A percentile compares a stretch with the other conserved stretches of the same genome.
Evolutionary conservation across 2,113 vertebrate species (phyloP).

Genomic region (Tachysurus fulvidraco): DNA sequence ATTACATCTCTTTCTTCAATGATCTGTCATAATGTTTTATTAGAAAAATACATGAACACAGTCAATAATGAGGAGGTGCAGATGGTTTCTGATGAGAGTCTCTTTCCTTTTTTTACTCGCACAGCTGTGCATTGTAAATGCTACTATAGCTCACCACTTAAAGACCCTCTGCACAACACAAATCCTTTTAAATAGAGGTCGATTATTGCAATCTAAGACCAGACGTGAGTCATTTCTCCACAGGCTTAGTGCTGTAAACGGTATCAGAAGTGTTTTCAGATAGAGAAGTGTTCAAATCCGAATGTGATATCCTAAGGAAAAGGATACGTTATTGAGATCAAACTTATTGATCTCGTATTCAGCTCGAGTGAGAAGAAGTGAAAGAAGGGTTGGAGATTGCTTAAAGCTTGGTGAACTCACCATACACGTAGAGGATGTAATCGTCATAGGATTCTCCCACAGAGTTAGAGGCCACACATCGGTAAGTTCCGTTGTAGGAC

Average conservation of each 20-base stretch:
- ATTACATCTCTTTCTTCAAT: conserved; percentile 15
- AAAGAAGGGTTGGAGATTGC: conserved; percentile 2
- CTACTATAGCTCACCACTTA: conserved; percentile 44
- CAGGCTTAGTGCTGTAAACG: conserved; percentile 59
- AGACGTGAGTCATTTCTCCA: conserved; percentile 63
- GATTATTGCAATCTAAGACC: conserved; percentile 47
- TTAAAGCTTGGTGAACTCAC: conserved; percentile 72
- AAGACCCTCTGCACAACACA: conserved; percentile 38
- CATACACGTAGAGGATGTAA: conserved; percentile 96
- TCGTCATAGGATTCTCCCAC: conserved; percentile 92
- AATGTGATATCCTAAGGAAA: conserved; percentile 60
- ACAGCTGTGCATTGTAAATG: conserved; percentile 44
- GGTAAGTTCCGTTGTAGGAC: conserved; percentile 97
- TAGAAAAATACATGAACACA: conserved; percentile 25
- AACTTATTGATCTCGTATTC: conserved; percentile 60
- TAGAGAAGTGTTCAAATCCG: conserved; percentile 66
- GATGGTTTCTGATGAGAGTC: conserved; percentile 22
- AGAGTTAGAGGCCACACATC: conserved; percentile 89
- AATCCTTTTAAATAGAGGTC: conserved; percentile 47
- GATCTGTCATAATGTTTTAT: conserved; percentile 24
- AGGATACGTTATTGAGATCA: conserved; percentile 64
- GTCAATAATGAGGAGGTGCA: conserved; percentile 33
- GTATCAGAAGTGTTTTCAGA: conserved; percentile 58
- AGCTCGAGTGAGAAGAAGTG: conserved; percentile 32
- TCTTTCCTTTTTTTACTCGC: conserved; percentile 18